These are phyloP conservation scores for Digitonthophagus gazella DNA, from an alignment of 2,888 invertebrate genomes.

Conservation along the genomic window DNA sequence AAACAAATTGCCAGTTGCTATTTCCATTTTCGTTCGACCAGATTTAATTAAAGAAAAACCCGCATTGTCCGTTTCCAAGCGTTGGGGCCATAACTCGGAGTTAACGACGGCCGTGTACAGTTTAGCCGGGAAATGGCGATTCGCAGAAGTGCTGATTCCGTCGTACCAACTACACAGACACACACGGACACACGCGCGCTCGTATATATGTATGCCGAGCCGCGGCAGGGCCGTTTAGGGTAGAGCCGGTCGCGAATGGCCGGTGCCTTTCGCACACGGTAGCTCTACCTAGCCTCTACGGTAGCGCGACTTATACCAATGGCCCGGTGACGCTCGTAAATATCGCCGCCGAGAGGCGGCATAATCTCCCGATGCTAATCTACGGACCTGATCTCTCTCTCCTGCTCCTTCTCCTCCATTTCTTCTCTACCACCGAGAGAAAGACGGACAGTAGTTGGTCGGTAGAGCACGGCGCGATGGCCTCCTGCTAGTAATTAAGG, in stretches of 20 bases:
- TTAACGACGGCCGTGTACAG: not conserved
- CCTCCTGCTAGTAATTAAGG: constrained; percentile 22
- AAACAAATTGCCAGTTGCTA: not conserved
- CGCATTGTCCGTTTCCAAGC: not conserved
- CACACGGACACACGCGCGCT: not conserved
- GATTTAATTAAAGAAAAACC: not conserved
- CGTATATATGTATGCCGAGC: not conserved
- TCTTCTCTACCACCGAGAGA: constrained; percentile 21
- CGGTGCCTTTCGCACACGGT: constrained; percentile 12
- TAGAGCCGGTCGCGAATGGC: constrained; percentile 13
- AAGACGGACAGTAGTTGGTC: not conserved
- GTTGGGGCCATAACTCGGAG: not conserved
- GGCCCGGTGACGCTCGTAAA: constrained; percentile 39
- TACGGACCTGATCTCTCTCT: constrained; percentile 22
- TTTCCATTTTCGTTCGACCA: not conserved
- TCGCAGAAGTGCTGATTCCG: constrained; percentile 35
- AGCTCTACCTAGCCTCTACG: constrained; percentile 17
- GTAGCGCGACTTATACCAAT: constrained; percentile 34
- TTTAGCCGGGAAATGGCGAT: constrained; percentile 29
- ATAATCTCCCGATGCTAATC: constrained; percentile 40
- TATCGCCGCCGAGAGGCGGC: constrained; percentile 37
- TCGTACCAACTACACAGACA: constrained; percentile 25
- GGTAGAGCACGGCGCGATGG: constrained; percentile 14
- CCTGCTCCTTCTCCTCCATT: not conserved
- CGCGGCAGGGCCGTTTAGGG: constrained; percentile 1